Conservation (phyloP, 92 coral and sea anemone genomes). For the Siderastrea siderea region DNA sequence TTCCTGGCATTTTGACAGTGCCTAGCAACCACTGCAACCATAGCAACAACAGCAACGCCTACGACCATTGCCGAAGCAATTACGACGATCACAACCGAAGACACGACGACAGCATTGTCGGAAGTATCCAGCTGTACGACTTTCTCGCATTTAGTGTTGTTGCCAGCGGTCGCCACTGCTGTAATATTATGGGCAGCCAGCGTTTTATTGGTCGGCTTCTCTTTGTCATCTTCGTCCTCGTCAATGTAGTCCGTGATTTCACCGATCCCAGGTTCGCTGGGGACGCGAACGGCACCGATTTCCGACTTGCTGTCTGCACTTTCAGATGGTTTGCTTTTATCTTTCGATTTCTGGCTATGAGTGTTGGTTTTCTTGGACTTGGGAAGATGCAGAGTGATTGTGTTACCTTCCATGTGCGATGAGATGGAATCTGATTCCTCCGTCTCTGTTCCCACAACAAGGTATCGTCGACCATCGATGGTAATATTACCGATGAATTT, state of each 20-base stretch:
- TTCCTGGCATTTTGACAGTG: conserved; percentile 96
- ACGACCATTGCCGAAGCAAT: conserved; percentile 99
- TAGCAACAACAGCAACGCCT: conserved; percentile 99
- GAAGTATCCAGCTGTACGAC: conserved; percentile 98
- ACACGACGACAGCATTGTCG: conserved; percentile 99
- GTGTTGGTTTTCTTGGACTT: conserved; percentile 53
- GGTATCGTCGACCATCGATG: conserved; percentile 92
- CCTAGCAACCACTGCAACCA: conserved; percentile 99
- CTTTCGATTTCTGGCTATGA: conserved; percentile 47
- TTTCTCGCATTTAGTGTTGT: conserved; percentile 94
- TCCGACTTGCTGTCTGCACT: conserved; percentile 71
- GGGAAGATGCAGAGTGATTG: conserved; percentile 84
- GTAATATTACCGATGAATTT: conserved; percentile 96
- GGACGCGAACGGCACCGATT: conserved; percentile 20
- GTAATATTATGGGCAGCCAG: conserved; percentile 86
- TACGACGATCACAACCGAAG: conserved; percentile 99
- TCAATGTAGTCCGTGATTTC: conserved; percentile 91
- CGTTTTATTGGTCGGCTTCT: conserved; percentile 66
- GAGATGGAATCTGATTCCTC: conserved; percentile 80
- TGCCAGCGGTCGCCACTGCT: conserved; percentile 75
- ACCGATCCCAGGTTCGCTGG: conserved; percentile 45
- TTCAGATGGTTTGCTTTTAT: conserved; percentile 23
- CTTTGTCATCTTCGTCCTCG: conserved; percentile 61
- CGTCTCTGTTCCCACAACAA: conserved; percentile 93
- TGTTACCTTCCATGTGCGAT: conserved; percentile 81